Percentiles rank a stretch among this genome's conserved stretches.
Evolutionary conservation across 2,888 invertebrate species (phyloP).

Genomic region (Sphecodes monilicornis): DNA sequence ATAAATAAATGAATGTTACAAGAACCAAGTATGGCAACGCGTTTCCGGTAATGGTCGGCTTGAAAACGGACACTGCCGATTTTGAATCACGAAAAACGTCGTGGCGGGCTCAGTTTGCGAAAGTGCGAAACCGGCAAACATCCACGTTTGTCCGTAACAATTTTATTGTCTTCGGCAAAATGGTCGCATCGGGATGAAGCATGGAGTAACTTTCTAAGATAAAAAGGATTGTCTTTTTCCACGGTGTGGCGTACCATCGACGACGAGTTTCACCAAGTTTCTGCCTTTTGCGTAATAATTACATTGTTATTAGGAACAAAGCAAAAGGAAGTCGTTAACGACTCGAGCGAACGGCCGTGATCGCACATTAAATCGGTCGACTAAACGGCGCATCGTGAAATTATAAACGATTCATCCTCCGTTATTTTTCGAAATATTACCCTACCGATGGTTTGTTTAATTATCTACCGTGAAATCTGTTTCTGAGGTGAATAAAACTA

Average conservation of each 20-base stretch:
- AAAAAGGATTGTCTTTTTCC: slow-evolving; percentile 60
- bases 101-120: slow-evolving; percentile 1
- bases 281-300: slow-evolving; percentile 68
- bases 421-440: background rate
- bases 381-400: slow-evolving; percentile 23
- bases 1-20: background rate
- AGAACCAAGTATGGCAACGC: background rate
- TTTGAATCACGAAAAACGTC: slow-evolving; percentile 3
- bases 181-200: slow-evolving; percentile 42
- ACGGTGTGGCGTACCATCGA: slow-evolving; percentile 49
- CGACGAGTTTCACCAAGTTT: slow-evolving; percentile 63
- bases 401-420: slow-evolving; percentile 16
- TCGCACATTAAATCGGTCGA: slow-evolving; percentile 44
- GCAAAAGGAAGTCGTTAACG: slow-evolving; percentile 63
- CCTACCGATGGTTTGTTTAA: background rate
- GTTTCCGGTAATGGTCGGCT: background rate
- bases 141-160: slow-evolving; percentile 24
- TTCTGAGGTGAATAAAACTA: background rate
- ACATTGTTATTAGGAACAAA: slow-evolving; percentile 65
- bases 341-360: slow-evolving; percentile 35
- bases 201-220: slow-evolving; percentile 57
- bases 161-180: slow-evolving; percentile 50
- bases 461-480: background rate
- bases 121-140: slow-evolving; percentile 29
- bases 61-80: background rate